Evolutionary conservation across 2,797 vertebrate species (phyloP), one percentile per base, ranked within the genome.

Genomic region (Argentina silus): DNA sequence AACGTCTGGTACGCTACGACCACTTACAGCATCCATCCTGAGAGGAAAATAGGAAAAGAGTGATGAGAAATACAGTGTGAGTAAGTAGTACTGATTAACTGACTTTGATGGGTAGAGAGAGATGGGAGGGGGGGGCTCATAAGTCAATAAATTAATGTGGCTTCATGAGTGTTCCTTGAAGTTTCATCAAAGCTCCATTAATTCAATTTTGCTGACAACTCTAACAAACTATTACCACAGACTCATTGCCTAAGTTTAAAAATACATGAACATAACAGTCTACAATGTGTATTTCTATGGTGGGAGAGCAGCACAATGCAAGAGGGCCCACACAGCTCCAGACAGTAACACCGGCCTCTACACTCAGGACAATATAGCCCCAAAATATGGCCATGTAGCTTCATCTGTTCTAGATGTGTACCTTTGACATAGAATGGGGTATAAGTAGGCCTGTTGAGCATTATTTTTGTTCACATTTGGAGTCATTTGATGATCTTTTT

Each of bases 11-110:
- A 84, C 63, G 21, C 17, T 90, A 74, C 90, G 77, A 0, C 86
- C 85, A 42, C 84, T 83, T 73, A 93, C 82, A 0, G 87, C 92
- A 59, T 99, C 97, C 90, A 95, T 89, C 87, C 96, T 96, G n/a
- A 68, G n/a, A 68, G 56, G n/a, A n/a, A n/a, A n/a, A n/a, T 1
- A 36, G 27, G 27, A 36, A n/a, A 17, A 0, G 45, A 0, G 3
- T 47, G 6, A 45, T 0, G 3, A 50, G 5, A 45, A 4, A 70
- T 3, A 60, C 6, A 2, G 17, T 19, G 27, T 17, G 36, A 11
- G 27, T 12, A 23, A 15, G 27, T 57, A 11, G 9, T 27, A 7
- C 4, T 48, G 56, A 6, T 7, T n/a, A 47, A 3, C 6, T 19
- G 9, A 17, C 17, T 17, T 17, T 50, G 36, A 8, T 8, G 56